Percentiles rank a stretch among this genome's conserved stretches.
These are phyloP conservation scores for Caradrina clavipalpis DNA, from an alignment of 2,888 invertebrate genomes.

Conservation along the genomic window DNA sequence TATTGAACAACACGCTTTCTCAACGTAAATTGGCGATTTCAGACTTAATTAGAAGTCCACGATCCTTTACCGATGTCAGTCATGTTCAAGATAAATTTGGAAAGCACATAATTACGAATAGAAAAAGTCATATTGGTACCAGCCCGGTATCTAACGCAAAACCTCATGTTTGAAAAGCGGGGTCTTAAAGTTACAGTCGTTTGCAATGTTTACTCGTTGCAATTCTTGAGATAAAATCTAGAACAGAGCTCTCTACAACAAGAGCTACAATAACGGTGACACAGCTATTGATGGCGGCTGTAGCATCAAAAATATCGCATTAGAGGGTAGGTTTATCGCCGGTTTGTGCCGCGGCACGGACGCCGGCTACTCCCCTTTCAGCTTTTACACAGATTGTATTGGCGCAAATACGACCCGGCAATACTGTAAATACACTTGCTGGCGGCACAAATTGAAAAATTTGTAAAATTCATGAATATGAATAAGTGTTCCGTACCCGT, in stretches of 20 bases:
- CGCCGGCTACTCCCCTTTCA: conserved; percentile 71
- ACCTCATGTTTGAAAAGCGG: no score
- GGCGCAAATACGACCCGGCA: conserved; percentile 82
- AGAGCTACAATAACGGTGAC: conserved; percentile 65
- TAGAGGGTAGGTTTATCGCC: conserved; percentile 78
- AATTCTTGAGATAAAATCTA: conserved; percentile 58
- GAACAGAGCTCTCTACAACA: conserved; percentile 52
- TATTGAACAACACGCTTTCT: no score
- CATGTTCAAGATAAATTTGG: no score
- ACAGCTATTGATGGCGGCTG: conserved; percentile 70
- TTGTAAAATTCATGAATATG: conserved; percentile 90
- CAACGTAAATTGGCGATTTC: no score
- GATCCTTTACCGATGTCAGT: no score
- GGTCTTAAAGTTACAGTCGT: not conserved
- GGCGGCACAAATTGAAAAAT: conserved; percentile 87
- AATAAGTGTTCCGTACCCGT: conserved; percentile 86
- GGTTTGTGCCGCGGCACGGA: conserved; percentile 70
- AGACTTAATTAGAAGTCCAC: no score
- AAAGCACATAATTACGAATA: no score
- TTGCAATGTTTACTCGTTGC: conserved; percentile 49
- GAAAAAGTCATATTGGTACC: no score
- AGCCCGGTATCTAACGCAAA: no score
- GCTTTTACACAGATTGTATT: conserved; percentile 87
- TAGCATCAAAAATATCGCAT: conserved; percentile 82
- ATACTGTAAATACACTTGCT: conserved; percentile 86